Evolutionary conservation across 2,888 invertebrate genomes (phyloP), one percentile per base, ranked within the genome.

Genomic region (Luffia ferchaultella): DNA sequence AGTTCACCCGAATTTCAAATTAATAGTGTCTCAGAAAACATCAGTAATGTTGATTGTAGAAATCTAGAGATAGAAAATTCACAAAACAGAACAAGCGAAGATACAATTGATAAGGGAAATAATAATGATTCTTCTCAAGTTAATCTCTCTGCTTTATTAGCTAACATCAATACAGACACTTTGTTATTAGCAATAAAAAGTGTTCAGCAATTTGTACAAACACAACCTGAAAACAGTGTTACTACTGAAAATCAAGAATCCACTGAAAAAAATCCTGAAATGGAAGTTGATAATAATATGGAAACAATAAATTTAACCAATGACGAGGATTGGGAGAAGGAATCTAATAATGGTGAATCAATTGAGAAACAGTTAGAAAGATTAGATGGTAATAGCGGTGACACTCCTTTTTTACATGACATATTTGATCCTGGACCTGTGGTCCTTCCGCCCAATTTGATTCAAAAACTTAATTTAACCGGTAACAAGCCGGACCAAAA

Each of bases 371-470:
- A 76, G 56, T 59, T 82, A 20, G 65, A 75, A 57, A 65, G 61
- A 52, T 52, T 82, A 56, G 78, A 82, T 56, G 76, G 82, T 1
- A 64, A 63, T 49, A 65, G 74, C n/a, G 70, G 68, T 1, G 76
- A 77, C 40, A 79, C 82, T 45, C 79, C 82, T 56, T 83, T 82
- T 69, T 64, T 84, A 63, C 74, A 78, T 57, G 85, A 85, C 55
- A 83, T 84, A 57, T 85, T 85, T 61, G 82, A 84, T 55, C 84
- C 84, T 1, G 72, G 74, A 17, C 80, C 84, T 48, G 69, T 76
- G 1, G 50, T 63, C 1, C 58, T 73, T 53, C 72, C 73, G 9
- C 58, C 67, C 2, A 75, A 64, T 58, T 55, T 72, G 12, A 60
- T 64, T 1, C 69, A 67, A 53, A 78, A 74, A 53, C 57, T 80